Evolutionary conservation across 2,888 invertebrate species (phyloP), one percentile per base, ranked within the genome.

Genomic region (Allolobophora icterica): DNA sequence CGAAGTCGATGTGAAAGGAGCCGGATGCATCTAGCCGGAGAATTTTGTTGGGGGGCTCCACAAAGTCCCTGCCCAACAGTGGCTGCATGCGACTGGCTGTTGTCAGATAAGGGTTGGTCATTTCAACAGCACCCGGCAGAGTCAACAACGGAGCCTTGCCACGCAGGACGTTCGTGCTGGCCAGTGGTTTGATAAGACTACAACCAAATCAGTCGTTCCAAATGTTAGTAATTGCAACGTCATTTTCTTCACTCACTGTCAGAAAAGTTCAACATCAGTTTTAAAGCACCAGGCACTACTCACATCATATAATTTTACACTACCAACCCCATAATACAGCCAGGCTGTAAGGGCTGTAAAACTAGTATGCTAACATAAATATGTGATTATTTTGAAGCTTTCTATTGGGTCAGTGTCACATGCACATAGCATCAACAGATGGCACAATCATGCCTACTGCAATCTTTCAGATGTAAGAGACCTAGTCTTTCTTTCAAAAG

Each of bases 41-140:
- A 34, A 87, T 87, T 38, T 87, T 87, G 87, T 38, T 33, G 0
- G 87, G 35, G 24, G 87, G 87, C 24, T 87, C 87, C 87, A 2
- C 71, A n/a, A 71, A 71, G 71, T 71, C 71, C 71, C 71, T 35
- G 34, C 87, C 35, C 87, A 87, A 35, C 87, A 87, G 87, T 11
- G 87, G 87, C 34, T 35, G 19, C 38, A 35, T 87, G 87, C 21
- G 35, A 87, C n/a, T 35, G 19, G 87, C 13, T 13, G 34, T 17
- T 24, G 87, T 35, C 15, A 17, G 21, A 35, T 34, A 87, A 24
- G 87, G 87, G 24, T 34, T 87, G n/a, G 71, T 71, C 71, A 17
- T 71, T 71, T 71, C 71, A n/a, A 35, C 19, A 13, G 87, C 24
- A 24, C 38, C 87, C 24, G 87, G 87, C 8, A 17, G 17, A 34